Conservation (phyloP, 2,113 vertebrate genomes). For the Empidonax traillii region DNA sequence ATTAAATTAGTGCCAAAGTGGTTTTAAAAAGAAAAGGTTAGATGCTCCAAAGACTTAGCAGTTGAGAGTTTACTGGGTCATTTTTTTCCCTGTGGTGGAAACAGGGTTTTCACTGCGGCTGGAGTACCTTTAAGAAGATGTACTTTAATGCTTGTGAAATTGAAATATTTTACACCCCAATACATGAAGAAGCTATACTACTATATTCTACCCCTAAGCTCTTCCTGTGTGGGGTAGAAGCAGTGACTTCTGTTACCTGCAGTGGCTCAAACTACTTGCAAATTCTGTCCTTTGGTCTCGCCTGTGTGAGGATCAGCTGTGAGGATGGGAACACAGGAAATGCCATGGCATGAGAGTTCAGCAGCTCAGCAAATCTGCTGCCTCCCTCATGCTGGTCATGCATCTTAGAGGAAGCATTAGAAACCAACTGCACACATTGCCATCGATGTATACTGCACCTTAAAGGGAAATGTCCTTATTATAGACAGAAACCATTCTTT, state of each 20-base stretch:
- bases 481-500: neutral
- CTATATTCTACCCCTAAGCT: neutral
- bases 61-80: conserved; percentile 43
- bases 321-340: neutral
- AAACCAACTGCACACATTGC: neutral
- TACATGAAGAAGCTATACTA: neutral
- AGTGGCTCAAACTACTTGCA: neutral
- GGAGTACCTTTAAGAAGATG: neutral
- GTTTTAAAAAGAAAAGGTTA: conserved; percentile 54
- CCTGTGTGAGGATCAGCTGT: neutral
- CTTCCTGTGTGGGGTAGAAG: accelerated
- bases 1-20: conserved; percentile 42
- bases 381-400: neutral
- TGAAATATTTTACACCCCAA: neutral
- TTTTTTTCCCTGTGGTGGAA: neutral
- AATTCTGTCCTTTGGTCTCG: neutral
- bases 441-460: neutral
- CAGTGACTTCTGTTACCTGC: neutral
- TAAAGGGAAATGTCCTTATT: neutral
- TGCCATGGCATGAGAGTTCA: neutral
- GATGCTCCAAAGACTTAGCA: neutral
- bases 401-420: neutral
- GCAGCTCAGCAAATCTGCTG: neutral
- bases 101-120: conserved; percentile 5
- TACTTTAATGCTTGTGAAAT: neutral